phyloP scores from a whole-genome alignment of 2,797 vertebrate genomes.

The Cossypha heuglini region DNA sequence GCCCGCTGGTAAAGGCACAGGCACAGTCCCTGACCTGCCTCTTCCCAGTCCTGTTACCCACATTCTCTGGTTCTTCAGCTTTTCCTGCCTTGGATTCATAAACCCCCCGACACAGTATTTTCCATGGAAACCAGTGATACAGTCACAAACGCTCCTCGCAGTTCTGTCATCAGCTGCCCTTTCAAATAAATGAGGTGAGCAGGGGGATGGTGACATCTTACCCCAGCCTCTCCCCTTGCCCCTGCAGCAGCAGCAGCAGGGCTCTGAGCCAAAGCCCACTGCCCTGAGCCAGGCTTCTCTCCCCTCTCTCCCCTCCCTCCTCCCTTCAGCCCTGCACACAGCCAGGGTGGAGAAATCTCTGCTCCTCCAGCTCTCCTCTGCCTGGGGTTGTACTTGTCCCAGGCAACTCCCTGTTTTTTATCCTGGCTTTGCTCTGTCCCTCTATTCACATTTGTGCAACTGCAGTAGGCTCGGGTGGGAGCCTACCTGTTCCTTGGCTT shows the following conservation, averaged over 20 bases:
- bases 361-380: not conserved
- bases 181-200: not conserved
- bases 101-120: not conserved
- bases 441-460: not conserved
- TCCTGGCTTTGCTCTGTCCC: accelerated
- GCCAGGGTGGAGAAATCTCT: not conserved
- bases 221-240: not conserved
- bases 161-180: not conserved
- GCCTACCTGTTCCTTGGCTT: not conserved
- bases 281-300: not conserved
- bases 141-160: not conserved
- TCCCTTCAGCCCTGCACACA: not conserved
- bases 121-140: constrained; percentile 49
- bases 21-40: not conserved
- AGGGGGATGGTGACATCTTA: not conserved
- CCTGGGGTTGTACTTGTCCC: not conserved
- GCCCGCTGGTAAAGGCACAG: accelerated
- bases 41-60: not conserved
- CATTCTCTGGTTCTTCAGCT: not conserved
- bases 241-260: not conserved
- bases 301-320: not conserved
- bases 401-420: not conserved
- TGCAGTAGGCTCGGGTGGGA: not conserved
- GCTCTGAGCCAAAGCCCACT: not conserved
- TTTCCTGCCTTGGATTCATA: not conserved